Percentiles rank a stretch among this genome's conserved stretches.
Conservation (phyloP, 2,113 vertebrate genomes). For the Acanthochromis polyacanthus region DNA sequence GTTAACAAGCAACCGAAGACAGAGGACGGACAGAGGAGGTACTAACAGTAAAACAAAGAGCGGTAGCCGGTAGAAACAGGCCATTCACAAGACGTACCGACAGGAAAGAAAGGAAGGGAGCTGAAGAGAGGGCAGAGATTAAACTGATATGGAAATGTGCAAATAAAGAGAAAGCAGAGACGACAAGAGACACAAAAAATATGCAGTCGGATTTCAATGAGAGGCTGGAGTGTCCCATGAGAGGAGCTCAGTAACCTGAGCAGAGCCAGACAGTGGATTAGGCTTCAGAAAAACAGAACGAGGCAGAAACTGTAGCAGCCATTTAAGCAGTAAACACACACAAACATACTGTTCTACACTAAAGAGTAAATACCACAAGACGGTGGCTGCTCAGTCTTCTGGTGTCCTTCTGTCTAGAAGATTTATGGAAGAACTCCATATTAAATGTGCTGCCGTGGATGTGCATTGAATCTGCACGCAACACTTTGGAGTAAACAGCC, state of each 20-base stretch:
- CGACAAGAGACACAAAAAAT: not conserved
- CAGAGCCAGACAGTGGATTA: slow-evolving; percentile 28
- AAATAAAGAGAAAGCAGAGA: slow-evolving; percentile 7
- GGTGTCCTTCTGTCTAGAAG: not conserved
- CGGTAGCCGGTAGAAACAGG: no score
- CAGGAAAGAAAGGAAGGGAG: not conserved
- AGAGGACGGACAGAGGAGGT: no score
- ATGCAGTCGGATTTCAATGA: slow-evolving; percentile 3
- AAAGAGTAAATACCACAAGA: slow-evolving; percentile 5
- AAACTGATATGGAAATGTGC: slow-evolving; percentile 9
- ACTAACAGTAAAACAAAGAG: no score
- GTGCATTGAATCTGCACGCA: no score
- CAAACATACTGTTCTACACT: not conserved
- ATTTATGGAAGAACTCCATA: not conserved
- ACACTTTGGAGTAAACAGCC: no score
- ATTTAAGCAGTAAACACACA: slow-evolving; percentile 11
- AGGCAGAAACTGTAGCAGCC: slow-evolving; percentile 24
- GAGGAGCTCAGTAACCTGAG: slow-evolving; percentile 39
- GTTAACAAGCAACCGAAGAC: no score
- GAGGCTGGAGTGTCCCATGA: slow-evolving; percentile 1
- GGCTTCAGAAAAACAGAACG: slow-evolving; percentile 18
- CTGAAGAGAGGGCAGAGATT: not conserved
- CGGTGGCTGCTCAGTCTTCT: no score
- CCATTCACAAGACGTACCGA: no score
- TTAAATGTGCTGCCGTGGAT: no score